Percentiles rank a stretch among this genome's conserved stretches.
phyloP scores from a whole-genome alignment of 2,888 invertebrate genomes.

The Muscina levida region DNA sequence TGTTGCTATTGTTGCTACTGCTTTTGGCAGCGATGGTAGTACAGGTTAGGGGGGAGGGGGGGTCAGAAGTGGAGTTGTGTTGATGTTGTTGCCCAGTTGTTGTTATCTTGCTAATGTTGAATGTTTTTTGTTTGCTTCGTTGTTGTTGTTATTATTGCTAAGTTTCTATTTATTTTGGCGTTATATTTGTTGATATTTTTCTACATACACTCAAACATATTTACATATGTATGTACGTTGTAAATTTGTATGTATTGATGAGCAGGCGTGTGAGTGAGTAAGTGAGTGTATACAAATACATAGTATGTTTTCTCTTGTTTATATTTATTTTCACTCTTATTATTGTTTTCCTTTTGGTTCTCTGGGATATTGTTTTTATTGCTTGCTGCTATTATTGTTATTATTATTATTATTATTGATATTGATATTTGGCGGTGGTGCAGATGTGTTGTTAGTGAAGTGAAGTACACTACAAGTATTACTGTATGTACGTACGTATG shows the following conservation, averaged over 20 bases:
- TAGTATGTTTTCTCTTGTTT: no score
- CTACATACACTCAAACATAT: no score
- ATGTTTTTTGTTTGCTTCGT: no score
- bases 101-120: slow-evolving; percentile 49
- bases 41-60: no score
- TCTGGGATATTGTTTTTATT: no score
- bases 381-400: slow-evolving; percentile 1
- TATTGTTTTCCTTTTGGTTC: no score
- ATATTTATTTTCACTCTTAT: no score
- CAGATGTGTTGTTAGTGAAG: no score
- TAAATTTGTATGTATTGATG: no score
- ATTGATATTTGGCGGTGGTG: slow-evolving; percentile 41
- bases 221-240: background rate
- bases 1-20: background rate
- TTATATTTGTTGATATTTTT: slow-evolving; percentile 41
- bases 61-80: background rate
- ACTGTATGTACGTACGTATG: no score
- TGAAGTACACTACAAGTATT: no score
- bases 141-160: slow-evolving; percentile 57
- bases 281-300: background rate
- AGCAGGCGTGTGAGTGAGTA: slow-evolving; percentile 41
- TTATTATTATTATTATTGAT: slow-evolving; percentile 43
- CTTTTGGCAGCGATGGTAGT: no score
- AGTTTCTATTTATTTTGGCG: slow-evolving; percentile 57
- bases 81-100: slow-evolving; percentile 24